Evolutionary conservation across 2,797 vertebrate genomes (phyloP), one percentile per base, ranked within the genome.

Genomic region (Anolis apletophallus): DNA sequence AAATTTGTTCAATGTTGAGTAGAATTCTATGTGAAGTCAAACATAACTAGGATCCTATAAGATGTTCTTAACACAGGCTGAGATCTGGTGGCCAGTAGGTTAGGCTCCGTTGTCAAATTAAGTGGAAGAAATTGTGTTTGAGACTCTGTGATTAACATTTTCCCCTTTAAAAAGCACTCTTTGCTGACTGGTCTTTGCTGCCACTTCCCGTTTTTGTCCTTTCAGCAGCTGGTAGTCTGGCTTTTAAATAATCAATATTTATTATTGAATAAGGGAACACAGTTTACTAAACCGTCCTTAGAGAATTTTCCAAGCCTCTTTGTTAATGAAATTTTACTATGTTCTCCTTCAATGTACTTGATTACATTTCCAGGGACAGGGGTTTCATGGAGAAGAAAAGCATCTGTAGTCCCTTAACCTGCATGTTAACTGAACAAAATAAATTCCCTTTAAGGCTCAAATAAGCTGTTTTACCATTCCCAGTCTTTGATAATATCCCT

Each of bases 161-260:
- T 32, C 14, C 16, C 72, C 75, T 46, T 16, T 64, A 80, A 17
- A 34, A 29, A 4, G 81, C 26, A n/a, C 5, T 54, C 34, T 23
- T 0, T 23, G 16, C 19, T 59, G 74, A 79, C 36, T 50, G 4
- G 75, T 91, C 55, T 84, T 80, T 86, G n/a, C 81, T 90, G 89
- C 85, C 85, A 80, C 1, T 9, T 78, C 3, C 77, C 10, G 1
- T 87, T 90, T 73, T 88, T 92, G 87, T 83, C 34, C 57, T 88
- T 90, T 93, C 90, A 94, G 85, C 85, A 82, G 88, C 88, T 94
- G 81, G 81, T 89, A 93, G 29, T 23, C 29, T 83, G 68, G 40
- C 16, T 92, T 83, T 85, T 90, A 92, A 92, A 92, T 87, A 86
- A 91, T 90, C 90, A 86, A 86, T 92, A 89, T 86, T 90, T 91